A percentile compares a stretch with the other conserved stretches of the same genome.
phyloP scores from a whole-genome alignment of 2,797 vertebrate genomes.

The Sebastes flavidus region DNA sequence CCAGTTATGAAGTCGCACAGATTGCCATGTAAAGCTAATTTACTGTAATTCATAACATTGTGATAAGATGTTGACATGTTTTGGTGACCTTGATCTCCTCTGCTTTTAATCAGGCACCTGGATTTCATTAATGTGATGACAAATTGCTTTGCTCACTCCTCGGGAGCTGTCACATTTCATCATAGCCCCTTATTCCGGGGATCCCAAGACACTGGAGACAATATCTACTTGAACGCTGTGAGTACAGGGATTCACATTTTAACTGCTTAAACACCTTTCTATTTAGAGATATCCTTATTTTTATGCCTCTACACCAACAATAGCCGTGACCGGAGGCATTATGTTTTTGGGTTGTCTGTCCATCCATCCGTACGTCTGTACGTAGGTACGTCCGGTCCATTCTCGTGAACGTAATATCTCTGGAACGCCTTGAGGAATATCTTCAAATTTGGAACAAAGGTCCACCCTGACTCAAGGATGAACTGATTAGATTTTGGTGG shows the following conservation, averaged over 20 bases:
- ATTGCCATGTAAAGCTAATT: slow-evolving; percentile 62
- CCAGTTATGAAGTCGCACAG: slow-evolving; percentile 73
- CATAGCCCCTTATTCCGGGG: slow-evolving; percentile 78
- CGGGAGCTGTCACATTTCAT: too few species aligned
- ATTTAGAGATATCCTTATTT: background rate
- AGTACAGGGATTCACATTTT: background rate
- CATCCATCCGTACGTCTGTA: too few species aligned
- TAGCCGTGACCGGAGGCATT: too few species aligned
- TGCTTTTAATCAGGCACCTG: slow-evolving; percentile 67
- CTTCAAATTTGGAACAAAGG: too few species aligned
- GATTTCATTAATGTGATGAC: slow-evolving; percentile 82
- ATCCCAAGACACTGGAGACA: slow-evolving; percentile 59
- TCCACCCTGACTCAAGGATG: too few species aligned
- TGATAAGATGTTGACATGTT: background rate
- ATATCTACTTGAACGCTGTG: slow-evolving; percentile 74
- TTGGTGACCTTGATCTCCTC: background rate
- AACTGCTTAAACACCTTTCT: background rate
- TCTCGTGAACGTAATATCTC: too few species aligned
- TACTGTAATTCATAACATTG: background rate
- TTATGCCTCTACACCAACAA: too few species aligned
- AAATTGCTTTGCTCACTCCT: too few species aligned
- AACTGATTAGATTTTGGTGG: too few species aligned
- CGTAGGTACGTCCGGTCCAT: too few species aligned
- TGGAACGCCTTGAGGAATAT: too few species aligned
- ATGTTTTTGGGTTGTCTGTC: too few species aligned